Evolutionary conservation across 2,113 vertebrate genomes (phyloP).

Genomic region (Morone saxatilis): DNA sequence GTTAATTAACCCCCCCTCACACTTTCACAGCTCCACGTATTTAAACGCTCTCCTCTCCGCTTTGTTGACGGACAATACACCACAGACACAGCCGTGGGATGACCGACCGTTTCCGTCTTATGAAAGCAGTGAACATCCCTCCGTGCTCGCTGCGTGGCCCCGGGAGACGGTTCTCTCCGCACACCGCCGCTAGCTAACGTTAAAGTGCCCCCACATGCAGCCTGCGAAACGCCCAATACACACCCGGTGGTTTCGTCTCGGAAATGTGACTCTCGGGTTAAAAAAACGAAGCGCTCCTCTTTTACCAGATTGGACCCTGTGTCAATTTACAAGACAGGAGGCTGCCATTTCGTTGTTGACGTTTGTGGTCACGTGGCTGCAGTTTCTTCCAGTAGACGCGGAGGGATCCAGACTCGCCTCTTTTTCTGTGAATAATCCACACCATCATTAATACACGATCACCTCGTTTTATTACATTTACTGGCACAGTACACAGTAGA

Average conservation of each 20-base stretch:
- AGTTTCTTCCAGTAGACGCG: slow-evolving; percentile 69
- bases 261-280: slow-evolving; percentile 17
- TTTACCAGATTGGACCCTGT: slow-evolving; percentile 69
- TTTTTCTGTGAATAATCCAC: slow-evolving; percentile 17
- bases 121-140: slow-evolving; percentile 50
- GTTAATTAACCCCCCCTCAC: fast-evolving
- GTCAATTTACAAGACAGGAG: slow-evolving; percentile 79
- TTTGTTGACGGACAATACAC: background rate
- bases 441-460: background rate
- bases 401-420: slow-evolving; percentile 67
- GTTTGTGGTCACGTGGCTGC: slow-evolving; percentile 75
- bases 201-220: background rate
- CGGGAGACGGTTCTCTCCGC: background rate
- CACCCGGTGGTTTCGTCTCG: slow-evolving; percentile 63
- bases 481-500: background rate
- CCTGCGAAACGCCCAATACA: slow-evolving; percentile 44
- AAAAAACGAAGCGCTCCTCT: slow-evolving; percentile 34
- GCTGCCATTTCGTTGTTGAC: slow-evolving; percentile 84
- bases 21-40: background rate
- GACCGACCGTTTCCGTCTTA: background rate
- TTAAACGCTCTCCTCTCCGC: too few species aligned
- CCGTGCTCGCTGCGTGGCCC: background rate
- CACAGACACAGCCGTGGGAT: background rate
- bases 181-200: slow-evolving; percentile 2
- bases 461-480: too few species aligned